Base-by-base conservation (phyloP, 2,888 invertebrate genomes). In the Phaonia tiefii region DNA sequence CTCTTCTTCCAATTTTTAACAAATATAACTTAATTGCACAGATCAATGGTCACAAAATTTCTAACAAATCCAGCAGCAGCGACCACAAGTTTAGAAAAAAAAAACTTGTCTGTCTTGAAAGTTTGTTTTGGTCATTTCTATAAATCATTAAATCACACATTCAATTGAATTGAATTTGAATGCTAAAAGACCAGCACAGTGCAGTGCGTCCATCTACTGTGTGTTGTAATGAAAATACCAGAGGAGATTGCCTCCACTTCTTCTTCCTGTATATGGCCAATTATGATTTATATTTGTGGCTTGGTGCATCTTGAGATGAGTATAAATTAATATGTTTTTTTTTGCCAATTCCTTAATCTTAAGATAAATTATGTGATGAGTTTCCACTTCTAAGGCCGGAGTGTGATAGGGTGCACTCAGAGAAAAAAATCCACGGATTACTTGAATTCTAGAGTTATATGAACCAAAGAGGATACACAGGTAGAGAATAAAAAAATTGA, bases 341-440 rank as follows among this genome's bases (percentile, higher is more conserved):
- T 26, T 31, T 8, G 31, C 63, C 60, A 74, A 79, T 75, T 80
- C 79, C 75, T 65, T 83, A 74, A 77, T 81, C 72, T 74, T 65
- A 83, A 84, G 80, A 83, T 84, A 83, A 84, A 84, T 84, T 83
- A 83, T 80, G 83, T 75, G 77, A 67, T 80, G 83, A 79, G 44
- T 83, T 67, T 78, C 71, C 44, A 42, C 42, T 42, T 22, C 44
- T 51, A 44, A 77, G 69, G 42, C 63, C 20, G 51, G 51, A 20
- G 39, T 42, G 11, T 63, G 63, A 22, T 22, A 11, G 2, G 3
- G 25, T 25, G 13, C 54, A 25, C 54, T 54, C 54, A 25, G 13
- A 8, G 22, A 25, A 54, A 54, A 54, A 25, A 31, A n/a, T n/a
- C n/a, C n/a, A n/a, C n/a, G n/a, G n/a, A n/a, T n/a, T n/a, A n/a